phyloP scores from a whole-genome alignment of 2,113 vertebrate species.

The Onychostoma macrolepis region DNA sequence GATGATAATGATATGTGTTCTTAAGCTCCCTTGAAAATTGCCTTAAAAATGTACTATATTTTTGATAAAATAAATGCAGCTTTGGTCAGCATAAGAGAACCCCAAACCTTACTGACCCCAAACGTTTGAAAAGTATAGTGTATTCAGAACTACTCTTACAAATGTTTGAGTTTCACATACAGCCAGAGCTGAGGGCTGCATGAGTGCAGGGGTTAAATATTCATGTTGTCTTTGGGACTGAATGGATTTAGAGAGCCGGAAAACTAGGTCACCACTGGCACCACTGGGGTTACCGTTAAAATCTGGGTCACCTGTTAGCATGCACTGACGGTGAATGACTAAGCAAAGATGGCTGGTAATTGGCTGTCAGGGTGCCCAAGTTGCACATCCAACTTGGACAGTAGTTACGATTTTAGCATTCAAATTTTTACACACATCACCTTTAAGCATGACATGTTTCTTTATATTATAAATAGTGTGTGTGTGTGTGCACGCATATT shows the following conservation, averaged over 20 bases:
- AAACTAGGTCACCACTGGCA: slow-evolving; percentile 47
- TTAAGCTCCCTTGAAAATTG: background rate
- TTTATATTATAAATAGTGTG: background rate
- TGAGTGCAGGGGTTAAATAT: slow-evolving; percentile 31
- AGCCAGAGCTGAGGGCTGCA: background rate
- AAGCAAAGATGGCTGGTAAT: slow-evolving; percentile 9
- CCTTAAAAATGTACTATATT: background rate
- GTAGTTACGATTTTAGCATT: background rate
- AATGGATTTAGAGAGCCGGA: slow-evolving; percentile 1
- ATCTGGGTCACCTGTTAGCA: slow-evolving; percentile 23
- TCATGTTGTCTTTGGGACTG: slow-evolving; percentile 21
- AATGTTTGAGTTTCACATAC: background rate
- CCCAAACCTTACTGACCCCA: background rate
- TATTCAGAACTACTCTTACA: background rate
- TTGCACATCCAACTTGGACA: background rate
- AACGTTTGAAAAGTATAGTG: background rate
- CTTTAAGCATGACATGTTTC: background rate
- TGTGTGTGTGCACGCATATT: too few relatives aligned
- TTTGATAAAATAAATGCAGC: background rate
- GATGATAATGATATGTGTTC: background rate
- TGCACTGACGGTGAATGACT: background rate
- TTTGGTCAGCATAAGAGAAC: background rate
- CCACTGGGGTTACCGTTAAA: background rate
- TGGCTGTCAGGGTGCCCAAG: background rate
- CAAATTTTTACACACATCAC: background rate